Evolutionary conservation across 2,113 vertebrate genomes (phyloP).

Genomic region (Solea senegalensis): DNA sequence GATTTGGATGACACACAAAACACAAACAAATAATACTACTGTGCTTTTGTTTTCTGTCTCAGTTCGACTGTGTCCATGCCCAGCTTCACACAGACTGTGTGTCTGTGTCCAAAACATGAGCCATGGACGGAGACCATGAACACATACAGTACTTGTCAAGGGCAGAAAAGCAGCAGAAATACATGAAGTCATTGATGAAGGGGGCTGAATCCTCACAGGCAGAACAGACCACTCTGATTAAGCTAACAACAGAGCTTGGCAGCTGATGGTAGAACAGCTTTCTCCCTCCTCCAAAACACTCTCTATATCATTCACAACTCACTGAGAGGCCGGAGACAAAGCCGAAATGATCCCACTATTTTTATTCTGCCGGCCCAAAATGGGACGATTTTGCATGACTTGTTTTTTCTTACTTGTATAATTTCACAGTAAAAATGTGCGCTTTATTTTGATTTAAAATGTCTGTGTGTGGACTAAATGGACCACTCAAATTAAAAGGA

Average conservation of each 20-base stretch:
- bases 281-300: conserved; percentile 56
- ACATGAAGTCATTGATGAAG: neutral
- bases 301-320: conserved; percentile 39
- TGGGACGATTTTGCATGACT: conserved; percentile 24
- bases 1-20: conserved; percentile 15
- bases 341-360: conserved; percentile 42
- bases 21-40: neutral
- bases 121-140: too few relatives aligned
- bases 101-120: too few relatives aligned
- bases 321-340: conserved; percentile 48
- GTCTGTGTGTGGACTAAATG: conserved; percentile 10
- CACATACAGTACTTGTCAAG: too few relatives aligned
- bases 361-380: conserved; percentile 35
- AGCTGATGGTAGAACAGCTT: conserved; percentile 55
- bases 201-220: neutral
- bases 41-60: conserved; percentile 25
- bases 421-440: neutral
- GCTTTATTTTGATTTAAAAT: too few relatives aligned
- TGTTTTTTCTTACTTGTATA: neutral
- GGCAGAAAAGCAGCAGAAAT: neutral
- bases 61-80: too few relatives aligned
- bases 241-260: conserved; percentile 45
- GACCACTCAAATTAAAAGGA: conserved; percentile 1
- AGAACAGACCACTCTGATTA: conserved; percentile 33
- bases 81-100: too few relatives aligned